Conservation (phyloP, 2,888 invertebrate species). For the Thecocarcelia acutangulata region DNA sequence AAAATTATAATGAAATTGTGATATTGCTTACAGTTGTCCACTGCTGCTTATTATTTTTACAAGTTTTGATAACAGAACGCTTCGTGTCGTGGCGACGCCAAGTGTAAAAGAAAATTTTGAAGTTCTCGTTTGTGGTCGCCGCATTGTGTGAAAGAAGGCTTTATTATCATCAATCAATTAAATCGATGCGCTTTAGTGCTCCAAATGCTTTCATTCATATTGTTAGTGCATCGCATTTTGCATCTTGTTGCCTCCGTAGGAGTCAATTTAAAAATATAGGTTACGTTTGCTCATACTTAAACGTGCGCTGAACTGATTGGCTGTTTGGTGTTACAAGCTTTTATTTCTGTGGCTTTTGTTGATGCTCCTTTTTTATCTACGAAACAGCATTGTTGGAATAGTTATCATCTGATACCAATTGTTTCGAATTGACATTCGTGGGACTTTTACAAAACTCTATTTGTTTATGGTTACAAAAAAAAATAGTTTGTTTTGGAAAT, state of each 20-base stretch:
- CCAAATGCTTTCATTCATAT: conserved; percentile 43
- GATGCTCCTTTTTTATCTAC: conserved; percentile 29
- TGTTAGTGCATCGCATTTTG: conserved; percentile 14
- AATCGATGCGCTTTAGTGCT: conserved; percentile 55
- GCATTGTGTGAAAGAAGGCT: conserved; percentile 7
- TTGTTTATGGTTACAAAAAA: not conserved
- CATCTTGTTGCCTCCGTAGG: conserved; percentile 47
- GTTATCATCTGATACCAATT: conserved; percentile 54
- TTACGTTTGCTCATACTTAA: conserved; percentile 28
- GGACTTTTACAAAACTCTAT: conserved; percentile 31
- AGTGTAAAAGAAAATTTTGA: no score
- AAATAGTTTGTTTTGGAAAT: conserved; percentile 20
- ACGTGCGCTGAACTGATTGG: conserved; percentile 30
- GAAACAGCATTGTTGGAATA: conserved; percentile 48
- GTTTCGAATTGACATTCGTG: conserved; percentile 61
- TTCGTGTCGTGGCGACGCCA: no score
- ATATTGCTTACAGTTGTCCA: no score
- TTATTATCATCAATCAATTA: conserved; percentile 62
- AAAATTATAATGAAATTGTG: no score
- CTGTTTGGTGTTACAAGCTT: conserved; percentile 42
- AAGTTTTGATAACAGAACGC: no score
- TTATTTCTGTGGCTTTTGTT: not conserved
- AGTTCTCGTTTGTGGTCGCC: not conserved
- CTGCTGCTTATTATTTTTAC: no score
- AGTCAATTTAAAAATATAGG: conserved; percentile 43